Base-by-base conservation (phyloP, 2,113 vertebrate genomes). In the Chloebia gouldiae region DNA sequence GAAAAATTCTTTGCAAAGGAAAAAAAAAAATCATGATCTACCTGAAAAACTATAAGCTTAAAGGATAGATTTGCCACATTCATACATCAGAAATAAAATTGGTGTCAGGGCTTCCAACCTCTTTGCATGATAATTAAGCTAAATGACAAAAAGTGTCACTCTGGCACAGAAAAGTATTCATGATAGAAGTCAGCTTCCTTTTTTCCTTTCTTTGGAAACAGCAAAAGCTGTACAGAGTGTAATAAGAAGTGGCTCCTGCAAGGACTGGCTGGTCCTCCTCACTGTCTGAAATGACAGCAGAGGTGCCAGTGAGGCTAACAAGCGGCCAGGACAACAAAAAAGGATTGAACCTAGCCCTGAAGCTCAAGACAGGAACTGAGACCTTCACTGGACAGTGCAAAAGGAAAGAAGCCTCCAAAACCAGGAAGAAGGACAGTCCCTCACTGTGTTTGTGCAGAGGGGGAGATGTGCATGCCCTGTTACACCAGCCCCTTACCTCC, bases 401-500 rank as follows among this genome's bases (percentile, higher is more conserved):
- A 66, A 91, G 20, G 44, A 59, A 81, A 73, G 27, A 53, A 49
- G 18, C 0, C 0, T 37, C 27, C 5, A 78, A 40, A 61, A 6
- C 31, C 54, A 77, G 54, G 69, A 81, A 54, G 54, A 61, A 73
- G 66, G 54, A 73, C 20, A 2, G 3, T 35, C 5, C 10, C 21
- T 75, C 61, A 5, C 20, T 51, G 15, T 40, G 47, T 68, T 59
- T 35, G 30, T 39, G 33, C 24, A 35, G 28, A 79, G 31, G 12
- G 89, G 31, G 10, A 37, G 61, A 28, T 1, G 13, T 54, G 11
- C 12, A 27, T 7, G 27, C 11, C 2, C 7, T 2, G 1, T 57
- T 59, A 20, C 30, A 56, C 4, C 37, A 69, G 59, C 50, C 8
- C 21, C 96, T 97, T 91, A 98, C 99, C 98, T 99, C 98, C 14